Conservation (phyloP, 2,888 invertebrate genomes). For the Polia nebulosa region DNA sequence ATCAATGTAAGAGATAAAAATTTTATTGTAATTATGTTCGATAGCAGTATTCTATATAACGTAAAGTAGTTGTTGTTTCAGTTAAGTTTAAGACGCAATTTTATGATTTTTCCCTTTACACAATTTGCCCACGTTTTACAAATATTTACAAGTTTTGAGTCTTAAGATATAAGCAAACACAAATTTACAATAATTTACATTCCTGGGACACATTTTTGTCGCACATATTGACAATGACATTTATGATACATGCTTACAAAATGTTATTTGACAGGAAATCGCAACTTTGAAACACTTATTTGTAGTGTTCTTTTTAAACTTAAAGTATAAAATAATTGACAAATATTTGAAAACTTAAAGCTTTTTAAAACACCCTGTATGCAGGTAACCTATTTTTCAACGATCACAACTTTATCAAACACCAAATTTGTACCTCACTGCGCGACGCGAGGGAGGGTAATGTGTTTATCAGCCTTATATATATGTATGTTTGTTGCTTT, state of each 20-base stretch:
- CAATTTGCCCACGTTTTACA: conserved; percentile 23
- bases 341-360: conserved; percentile 19
- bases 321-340: background rate
- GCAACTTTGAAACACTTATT: background rate
- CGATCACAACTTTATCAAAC: background rate
- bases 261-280: conserved; percentile 41
- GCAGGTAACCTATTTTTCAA: no score
- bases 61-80: background rate
- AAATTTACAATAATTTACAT: background rate
- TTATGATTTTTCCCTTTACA: background rate
- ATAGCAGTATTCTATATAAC: no score
- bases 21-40: no score
- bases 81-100: background rate
- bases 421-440: no score
- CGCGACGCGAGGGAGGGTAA: no score
- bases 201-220: background rate
- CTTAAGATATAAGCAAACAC: background rate
- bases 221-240: background rate
- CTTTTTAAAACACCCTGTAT: no score
- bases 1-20: background rate
- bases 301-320: background rate
- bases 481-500: no score
- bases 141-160: conserved; percentile 20
- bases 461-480: no score
- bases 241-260: background rate